Conservation (phyloP, 2,888 invertebrate genomes). For the Cancer borealis region DNA sequence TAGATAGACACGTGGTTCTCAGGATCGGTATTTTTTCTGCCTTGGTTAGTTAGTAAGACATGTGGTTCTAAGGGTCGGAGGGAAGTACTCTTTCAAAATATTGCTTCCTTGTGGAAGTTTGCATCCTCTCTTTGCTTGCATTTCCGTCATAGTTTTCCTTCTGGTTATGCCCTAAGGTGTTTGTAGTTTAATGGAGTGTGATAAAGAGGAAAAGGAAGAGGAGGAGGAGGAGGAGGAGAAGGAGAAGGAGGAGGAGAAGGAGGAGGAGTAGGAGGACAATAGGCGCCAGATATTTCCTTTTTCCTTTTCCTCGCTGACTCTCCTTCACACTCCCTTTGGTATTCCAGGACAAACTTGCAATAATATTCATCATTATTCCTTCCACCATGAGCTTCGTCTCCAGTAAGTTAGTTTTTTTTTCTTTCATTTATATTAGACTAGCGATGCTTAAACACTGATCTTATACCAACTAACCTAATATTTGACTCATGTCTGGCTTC, state of each 20-base stretch:
- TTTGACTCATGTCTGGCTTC: not conserved
- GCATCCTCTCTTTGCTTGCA: too few relatives aligned
- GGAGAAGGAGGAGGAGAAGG: not conserved
- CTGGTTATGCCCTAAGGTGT: not conserved
- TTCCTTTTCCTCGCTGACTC: not conserved
- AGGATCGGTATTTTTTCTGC: too few relatives aligned
- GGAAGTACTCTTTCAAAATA: too few relatives aligned
- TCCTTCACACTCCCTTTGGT: not conserved
- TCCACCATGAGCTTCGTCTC: not conserved
- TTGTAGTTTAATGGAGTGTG: not conserved
- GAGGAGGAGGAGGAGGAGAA: conserved; percentile 11
- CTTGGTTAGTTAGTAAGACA: too few relatives aligned
- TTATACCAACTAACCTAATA: not conserved
- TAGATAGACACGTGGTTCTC: too few relatives aligned
- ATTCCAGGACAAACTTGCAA: not conserved
- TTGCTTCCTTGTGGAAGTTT: too few relatives aligned
- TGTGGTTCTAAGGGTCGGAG: too few relatives aligned
- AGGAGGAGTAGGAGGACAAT: not conserved
- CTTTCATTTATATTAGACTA: not conserved
- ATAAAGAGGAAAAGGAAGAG: not conserved
- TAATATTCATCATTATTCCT: too few relatives aligned
- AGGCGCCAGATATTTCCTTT: too few relatives aligned
- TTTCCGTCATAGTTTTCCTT: too few relatives aligned
- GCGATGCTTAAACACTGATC: not conserved
- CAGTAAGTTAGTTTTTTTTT: not conserved